Percentiles rank a stretch among this genome's conserved stretches.
These are phyloP conservation scores for Clistopyga incitator DNA, from an alignment of 2,888 invertebrate species.

Conservation along the genomic window DNA sequence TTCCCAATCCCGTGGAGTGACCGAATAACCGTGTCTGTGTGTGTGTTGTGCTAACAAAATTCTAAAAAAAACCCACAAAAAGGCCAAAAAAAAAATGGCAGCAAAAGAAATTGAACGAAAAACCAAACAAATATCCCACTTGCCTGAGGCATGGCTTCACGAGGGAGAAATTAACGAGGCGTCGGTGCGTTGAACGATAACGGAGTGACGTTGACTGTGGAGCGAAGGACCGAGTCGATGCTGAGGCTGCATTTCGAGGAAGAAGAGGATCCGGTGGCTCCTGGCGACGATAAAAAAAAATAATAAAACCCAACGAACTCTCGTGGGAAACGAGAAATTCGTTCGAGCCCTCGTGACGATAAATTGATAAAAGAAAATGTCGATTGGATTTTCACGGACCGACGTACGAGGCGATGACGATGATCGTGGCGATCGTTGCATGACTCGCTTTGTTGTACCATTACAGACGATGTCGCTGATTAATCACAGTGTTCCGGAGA, in stretches of 20 bases:
- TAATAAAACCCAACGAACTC: too few relatives aligned
- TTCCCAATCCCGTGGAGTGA: slow-evolving; percentile 56
- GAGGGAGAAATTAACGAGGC: slow-evolving; percentile 50
- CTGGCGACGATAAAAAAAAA: background rate
- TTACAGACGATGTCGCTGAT: slow-evolving; percentile 65
- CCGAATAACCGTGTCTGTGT: slow-evolving; percentile 69
- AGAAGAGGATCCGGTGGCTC: slow-evolving; percentile 16
- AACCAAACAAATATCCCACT: slow-evolving; percentile 38
- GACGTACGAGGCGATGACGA: slow-evolving; percentile 70
- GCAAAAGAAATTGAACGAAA: slow-evolving; percentile 21
- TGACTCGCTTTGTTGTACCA: slow-evolving; percentile 71
- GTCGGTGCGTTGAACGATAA: slow-evolving; percentile 30
- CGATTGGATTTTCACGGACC: slow-evolving; percentile 66
- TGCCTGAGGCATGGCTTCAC: slow-evolving; percentile 70
- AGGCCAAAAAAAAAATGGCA: slow-evolving; percentile 22
- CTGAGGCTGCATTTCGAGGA: slow-evolving; percentile 21
- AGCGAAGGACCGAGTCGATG: slow-evolving; percentile 29
- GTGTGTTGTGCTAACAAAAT: slow-evolving; percentile 70
- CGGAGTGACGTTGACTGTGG: slow-evolving; percentile 35
- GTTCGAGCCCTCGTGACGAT: slow-evolving; percentile 14
- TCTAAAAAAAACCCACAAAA: slow-evolving; percentile 53
- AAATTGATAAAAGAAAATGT: slow-evolving; percentile 41
- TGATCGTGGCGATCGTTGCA: slow-evolving; percentile 76
- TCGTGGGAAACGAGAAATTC: slow-evolving; percentile 43
- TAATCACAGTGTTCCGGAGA: slow-evolving; percentile 54